Conservation (phyloP, 2,888 invertebrate species). For the Crematogaster levior region DNA sequence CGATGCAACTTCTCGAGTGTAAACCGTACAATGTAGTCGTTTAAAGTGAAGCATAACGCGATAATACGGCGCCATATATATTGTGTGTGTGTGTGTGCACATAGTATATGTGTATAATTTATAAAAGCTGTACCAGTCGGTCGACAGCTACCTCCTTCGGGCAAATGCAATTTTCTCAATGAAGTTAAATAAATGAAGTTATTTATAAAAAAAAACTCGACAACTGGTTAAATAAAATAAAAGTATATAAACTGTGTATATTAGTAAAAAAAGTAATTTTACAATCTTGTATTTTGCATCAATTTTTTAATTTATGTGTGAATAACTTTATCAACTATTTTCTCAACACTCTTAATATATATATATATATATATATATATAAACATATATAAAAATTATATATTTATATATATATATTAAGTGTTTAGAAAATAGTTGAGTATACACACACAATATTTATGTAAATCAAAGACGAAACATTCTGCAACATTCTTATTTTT, state of each 20-base stretch:
- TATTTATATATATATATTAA: too few species aligned
- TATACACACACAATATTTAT: too few species aligned
- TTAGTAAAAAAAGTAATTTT: neutral
- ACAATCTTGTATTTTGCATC: neutral
- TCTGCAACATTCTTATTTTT: neutral
- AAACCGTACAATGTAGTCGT: slow-evolving; percentile 69
- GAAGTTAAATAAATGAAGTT: slow-evolving; percentile 10
- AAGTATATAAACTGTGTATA: neutral
- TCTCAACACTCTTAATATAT: too few species aligned
- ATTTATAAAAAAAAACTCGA: neutral
- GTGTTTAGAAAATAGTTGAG: too few species aligned
- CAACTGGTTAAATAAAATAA: neutral
- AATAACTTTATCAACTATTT: neutral
- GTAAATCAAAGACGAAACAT: neutral
- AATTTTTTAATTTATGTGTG: neutral
- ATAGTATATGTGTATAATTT: neutral
- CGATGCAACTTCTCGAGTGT: slow-evolving; percentile 64
- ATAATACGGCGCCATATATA: slow-evolving; percentile 59
- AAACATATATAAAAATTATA: too few species aligned
- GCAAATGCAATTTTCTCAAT: slow-evolving; percentile 75
- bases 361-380: too few species aligned
- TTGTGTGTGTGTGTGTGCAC: neutral
- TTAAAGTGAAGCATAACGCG: slow-evolving; percentile 70
- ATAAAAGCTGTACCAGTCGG: slow-evolving; percentile 19
- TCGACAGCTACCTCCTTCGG: slow-evolving; percentile 61